Base-by-base conservation (phyloP, 2,797 vertebrate genomes). In the Micromesistius poutassou region DNA sequence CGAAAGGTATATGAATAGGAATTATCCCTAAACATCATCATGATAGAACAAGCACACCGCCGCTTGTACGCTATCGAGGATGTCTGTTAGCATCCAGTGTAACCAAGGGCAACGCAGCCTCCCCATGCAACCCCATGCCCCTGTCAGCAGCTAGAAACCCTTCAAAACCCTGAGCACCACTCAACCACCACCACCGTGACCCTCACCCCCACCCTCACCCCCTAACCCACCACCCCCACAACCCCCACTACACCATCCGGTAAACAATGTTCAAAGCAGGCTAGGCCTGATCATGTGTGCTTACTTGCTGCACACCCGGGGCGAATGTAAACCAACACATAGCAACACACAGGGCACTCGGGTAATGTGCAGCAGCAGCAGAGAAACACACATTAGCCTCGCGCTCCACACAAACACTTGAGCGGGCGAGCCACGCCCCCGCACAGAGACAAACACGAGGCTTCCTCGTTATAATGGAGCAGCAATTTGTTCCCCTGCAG, bases 381-480 rank as follows among this genome's bases (percentile, higher is more conserved):
- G 46, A 22, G 46, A 50, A 50, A 16, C 4, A 19, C 46, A 50
- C 46, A 50, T 50, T 50, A 14, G 46, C 46, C 46, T 14, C 46
- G 14, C 16, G 16, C 14, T 50, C 16, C 46, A 19, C 46, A 50
- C 46, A 50, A 16, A 50, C 46, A 50, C 46, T 50, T 14, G 14
- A 50, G 46, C 16, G 5, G 3, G 14, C 2, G 40, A 42, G 40
- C 10, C 12, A 42, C 13, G 40, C 13, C 40, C 40, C 13, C 40
- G 16, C 16, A 50, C 46, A 5, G 13, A 50, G 46, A 79, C 36
- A 68, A 73, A 77, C 72, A 50, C 76, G 50, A 40, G 25, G 10
- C 25, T 62, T 81, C 84, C 76, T 72, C 78, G 74, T 71, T 92
- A 91, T 91, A 94, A 94, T 91, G 91, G 90, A 93, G 91, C 87